Evolutionary conservation across 2,113 vertebrate genomes (phyloP).

Genomic region (Spermophilus dauricus): DNA sequence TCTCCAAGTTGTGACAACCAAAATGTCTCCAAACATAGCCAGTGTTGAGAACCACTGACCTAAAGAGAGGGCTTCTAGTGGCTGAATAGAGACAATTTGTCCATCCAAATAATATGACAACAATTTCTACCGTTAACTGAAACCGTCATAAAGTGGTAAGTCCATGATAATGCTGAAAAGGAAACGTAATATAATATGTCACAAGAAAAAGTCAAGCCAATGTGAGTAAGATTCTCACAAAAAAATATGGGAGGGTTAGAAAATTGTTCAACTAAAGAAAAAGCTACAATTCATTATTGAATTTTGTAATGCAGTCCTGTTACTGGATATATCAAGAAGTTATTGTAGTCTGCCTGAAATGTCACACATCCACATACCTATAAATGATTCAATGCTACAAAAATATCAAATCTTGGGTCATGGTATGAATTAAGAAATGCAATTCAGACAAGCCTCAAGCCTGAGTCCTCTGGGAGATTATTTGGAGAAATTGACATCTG

Average conservation of each 20-base stretch:
- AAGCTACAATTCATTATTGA: conserved; percentile 7
- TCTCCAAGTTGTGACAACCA: neutral
- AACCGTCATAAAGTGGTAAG: neutral
- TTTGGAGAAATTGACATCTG: neutral
- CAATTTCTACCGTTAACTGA: neutral
- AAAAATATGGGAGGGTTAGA: conserved; percentile 25
- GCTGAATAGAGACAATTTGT: neutral
- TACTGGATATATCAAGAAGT: neutral
- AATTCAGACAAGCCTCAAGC: neutral
- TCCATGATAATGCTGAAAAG: neutral
- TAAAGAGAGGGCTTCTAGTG: neutral
- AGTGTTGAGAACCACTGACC: neutral
- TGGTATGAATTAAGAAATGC: neutral
- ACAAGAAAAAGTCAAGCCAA: neutral
- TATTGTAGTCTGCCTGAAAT: neutral
- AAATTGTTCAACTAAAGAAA: conserved; percentile 16
- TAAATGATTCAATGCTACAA: neutral
- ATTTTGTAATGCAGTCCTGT: neutral
- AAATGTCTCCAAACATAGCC: neutral
- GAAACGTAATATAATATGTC: neutral
- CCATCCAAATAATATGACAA: neutral
- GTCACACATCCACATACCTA: neutral
- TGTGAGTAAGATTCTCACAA: neutral
- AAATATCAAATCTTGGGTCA: neutral
- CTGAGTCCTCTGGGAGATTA: neutral